A percentile compares a stretch with the other conserved stretches of the same genome.
Conservation (phyloP, 2,113 vertebrate genomes). For the Saiga tatarica region DNA sequence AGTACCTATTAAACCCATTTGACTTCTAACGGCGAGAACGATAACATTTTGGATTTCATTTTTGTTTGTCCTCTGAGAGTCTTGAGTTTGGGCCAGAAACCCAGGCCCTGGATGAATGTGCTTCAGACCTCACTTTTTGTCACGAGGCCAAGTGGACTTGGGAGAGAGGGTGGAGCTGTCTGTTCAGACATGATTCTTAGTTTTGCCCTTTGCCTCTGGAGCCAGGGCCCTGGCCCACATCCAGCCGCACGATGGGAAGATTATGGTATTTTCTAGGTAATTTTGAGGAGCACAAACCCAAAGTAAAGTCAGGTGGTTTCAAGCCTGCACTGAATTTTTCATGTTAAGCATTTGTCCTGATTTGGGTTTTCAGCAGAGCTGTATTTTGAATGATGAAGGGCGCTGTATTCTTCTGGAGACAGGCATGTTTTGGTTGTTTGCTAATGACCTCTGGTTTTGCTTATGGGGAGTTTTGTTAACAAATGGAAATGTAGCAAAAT, state of each 20-base stretch:
- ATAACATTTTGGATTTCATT: conserved; percentile 79
- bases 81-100: conserved; percentile 80
- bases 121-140: conserved; percentile 85
- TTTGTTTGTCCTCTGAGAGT: conserved; percentile 76
- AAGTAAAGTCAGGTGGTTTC: conserved; percentile 84
- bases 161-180: conserved; percentile 84
- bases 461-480: conserved; percentile 64
- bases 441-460: conserved; percentile 71
- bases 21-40: conserved; percentile 62
- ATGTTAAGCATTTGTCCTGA: conserved; percentile 77
- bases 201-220: conserved; percentile 89
- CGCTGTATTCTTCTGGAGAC: conserved; percentile 67
- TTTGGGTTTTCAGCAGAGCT: conserved; percentile 72
- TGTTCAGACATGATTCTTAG: conserved; percentile 87
- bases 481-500: conserved; percentile 67
- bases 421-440: conserved; percentile 68
- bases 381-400: conserved; percentile 73
- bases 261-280: conserved; percentile 85
- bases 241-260: conserved; percentile 80
- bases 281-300: conserved; percentile 82
- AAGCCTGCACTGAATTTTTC: conserved; percentile 79
- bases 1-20: conserved; percentile 52
- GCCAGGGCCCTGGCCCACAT: conserved; percentile 86
- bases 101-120: conserved; percentile 83
- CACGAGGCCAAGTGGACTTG: conserved; percentile 85